Evolutionary conservation across 2,888 invertebrate species (phyloP), one percentile per base, ranked within the genome.

Genomic region (Campoplex capitator): DNA sequence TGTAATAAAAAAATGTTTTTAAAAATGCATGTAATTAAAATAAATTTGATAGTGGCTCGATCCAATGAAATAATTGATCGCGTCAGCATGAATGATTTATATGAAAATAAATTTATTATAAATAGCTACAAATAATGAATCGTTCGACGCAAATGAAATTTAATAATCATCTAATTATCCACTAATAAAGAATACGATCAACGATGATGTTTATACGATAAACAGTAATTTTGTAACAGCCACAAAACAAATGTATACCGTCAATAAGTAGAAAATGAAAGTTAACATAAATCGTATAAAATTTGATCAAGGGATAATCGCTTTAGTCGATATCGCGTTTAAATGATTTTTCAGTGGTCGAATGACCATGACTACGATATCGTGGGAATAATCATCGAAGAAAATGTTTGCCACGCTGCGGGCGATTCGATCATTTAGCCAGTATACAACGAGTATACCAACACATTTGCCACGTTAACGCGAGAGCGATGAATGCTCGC

Each of bases 341-440:
- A 73, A 73, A 73, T 73, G 51, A 73, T 73, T 73, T 73, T 73
- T 48, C 45, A 11, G 58, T 58, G 42, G 2, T 56, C 13, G 54
- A 38, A 45, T 56, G 51, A 45, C 48, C 71, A 58, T 23, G 71
- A 32, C 32, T 35, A 13, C 54, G 35, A 54, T 65, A 73, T 81
- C 73, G 62, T 62, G 81, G 18, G 48, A 28, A 85, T 58, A 78
- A 82, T 83, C 83, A 86, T 86, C 71, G 80, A 86, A 86, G 76
- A 83, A 80, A 83, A 68, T 78, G 18, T 78, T 81, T 76, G 58
- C 65, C 65, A 18, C 83, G 76, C 75, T 58, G 71, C 65, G 74
- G 79, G 68, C 51, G 68, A 80, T 83, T 88, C 77, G 77, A 81
- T 77, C 84, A 78, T 67, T 83, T 88, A 67, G 38, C 74, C 75